A percentile compares a stretch with the other conserved stretches of the same genome.
phyloP scores from a whole-genome alignment of 2,888 invertebrate species.

The Cantharis flavilabris region DNA sequence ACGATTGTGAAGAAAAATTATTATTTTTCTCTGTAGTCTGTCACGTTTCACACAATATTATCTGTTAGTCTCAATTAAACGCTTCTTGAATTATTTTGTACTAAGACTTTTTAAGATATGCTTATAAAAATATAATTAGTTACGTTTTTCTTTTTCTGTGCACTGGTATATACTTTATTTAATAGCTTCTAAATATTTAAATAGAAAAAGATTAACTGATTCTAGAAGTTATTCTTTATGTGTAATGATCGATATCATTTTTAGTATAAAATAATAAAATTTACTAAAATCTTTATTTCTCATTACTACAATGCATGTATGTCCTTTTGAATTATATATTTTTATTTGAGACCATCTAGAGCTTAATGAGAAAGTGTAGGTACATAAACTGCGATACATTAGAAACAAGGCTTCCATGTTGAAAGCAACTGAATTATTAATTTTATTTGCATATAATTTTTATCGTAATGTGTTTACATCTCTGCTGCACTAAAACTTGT shows the following conservation, averaged over 20 bases:
- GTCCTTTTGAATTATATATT: neutral
- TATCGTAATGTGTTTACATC: conserved; percentile 27
- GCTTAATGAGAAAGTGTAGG: neutral
- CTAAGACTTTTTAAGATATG: neutral
- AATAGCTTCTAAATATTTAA: conserved; percentile 19
- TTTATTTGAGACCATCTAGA: neutral
- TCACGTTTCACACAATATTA: conserved; percentile 22
- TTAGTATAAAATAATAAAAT: neutral
- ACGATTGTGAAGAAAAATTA: conserved; percentile 24
- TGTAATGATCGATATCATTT: conserved; percentile 4
- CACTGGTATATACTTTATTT: conserved; percentile 21
- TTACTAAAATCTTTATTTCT: neutral
- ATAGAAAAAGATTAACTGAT: conserved; percentile 10
- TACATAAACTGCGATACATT: conserved; percentile 4
- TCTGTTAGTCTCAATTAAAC: conserved; percentile 19
- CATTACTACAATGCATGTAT: neutral
- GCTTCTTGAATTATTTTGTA: conserved; percentile 17
- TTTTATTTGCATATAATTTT: conserved; percentile 25
- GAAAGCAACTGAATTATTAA: conserved; percentile 31
- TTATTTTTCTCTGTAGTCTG: conserved; percentile 26
- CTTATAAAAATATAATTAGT: conserved; percentile 19
- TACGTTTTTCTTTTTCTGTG: conserved; percentile 19
- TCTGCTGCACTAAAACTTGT: conserved; percentile 17
- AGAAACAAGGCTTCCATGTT: conserved; percentile 24
- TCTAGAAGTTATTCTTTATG: conserved; percentile 1